Conservation (phyloP, 2,888 invertebrate genomes). For the Epiperipatus broadwayi region DNA sequence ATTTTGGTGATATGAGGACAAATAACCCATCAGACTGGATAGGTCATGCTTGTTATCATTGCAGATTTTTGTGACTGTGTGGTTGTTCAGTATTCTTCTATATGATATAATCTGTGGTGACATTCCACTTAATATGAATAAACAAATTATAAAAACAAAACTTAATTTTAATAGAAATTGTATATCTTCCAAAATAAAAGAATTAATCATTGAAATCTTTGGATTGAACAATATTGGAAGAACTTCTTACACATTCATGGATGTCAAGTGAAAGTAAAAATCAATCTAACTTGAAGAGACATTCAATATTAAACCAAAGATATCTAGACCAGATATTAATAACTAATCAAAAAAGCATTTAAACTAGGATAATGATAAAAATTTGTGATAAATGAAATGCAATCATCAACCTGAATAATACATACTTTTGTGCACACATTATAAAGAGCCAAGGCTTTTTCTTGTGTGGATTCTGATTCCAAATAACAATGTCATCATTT, state of each 20-base stretch:
- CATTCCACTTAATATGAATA: constrained; percentile 41
- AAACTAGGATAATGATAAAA: too few species aligned
- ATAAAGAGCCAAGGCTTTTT: too few species aligned
- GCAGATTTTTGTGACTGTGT: constrained; percentile 39
- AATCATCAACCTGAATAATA: too few species aligned
- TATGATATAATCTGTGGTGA: constrained; percentile 44
- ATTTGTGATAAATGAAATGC: too few species aligned
- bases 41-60: constrained; percentile 34
- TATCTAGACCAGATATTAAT: constrained; percentile 18
- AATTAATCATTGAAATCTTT: constrained; percentile 34
- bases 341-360: constrained; percentile 18
- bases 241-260: constrained; percentile 37
- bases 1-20: constrained; percentile 45
- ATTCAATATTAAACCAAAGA: constrained; percentile 16
- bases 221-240: constrained; percentile 33
- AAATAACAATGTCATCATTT: too few species aligned
- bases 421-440: too few species aligned
- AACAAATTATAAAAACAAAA: constrained; percentile 32
- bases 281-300: constrained; percentile 14
- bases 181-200: constrained; percentile 28
- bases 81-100: constrained; percentile 41
- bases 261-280: too few species aligned
- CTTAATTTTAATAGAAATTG: constrained; percentile 26
- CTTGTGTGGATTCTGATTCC: too few species aligned
- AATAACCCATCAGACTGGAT: constrained; percentile 45